phyloP scores from a whole-genome alignment of 1,140 invertebrate genomes.

The Sarcophaga bullata region DNA sequence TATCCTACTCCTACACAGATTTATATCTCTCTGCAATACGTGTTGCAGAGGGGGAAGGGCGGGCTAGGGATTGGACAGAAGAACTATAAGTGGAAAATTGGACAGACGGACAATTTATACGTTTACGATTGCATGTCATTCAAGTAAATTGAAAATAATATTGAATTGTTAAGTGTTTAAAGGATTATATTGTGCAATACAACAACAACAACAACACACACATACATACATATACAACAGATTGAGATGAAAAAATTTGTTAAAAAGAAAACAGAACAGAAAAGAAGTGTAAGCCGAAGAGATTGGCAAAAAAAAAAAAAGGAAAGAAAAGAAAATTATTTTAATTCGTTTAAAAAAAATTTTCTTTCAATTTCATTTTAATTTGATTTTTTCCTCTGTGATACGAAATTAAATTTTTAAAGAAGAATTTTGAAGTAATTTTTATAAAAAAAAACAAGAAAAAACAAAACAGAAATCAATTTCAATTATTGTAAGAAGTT shows the following conservation, averaged over 20 bases:
- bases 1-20: no score
- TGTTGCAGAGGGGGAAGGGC: no score
- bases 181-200: conserved; percentile 12
- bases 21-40: no score
- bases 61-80: no score
- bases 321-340: neutral
- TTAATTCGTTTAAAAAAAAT: neutral
- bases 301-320: neutral
- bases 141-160: conserved; percentile 27
- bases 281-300: neutral
- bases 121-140: conserved; percentile 8
- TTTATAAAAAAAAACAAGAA: no score
- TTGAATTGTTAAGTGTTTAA: conserved; percentile 27
- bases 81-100: no score
- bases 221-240: neutral
- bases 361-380: neutral
- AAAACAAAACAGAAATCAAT: no score
- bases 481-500: no score
- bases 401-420: neutral
- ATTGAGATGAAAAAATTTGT: neutral
- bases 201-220: neutral
- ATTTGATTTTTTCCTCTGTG: neutral
- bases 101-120: neutral
- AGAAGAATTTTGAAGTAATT: neutral
- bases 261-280: neutral